phyloP scores from a whole-genome alignment of 2,113 vertebrate species.

The Dromiciops gliroides region DNA sequence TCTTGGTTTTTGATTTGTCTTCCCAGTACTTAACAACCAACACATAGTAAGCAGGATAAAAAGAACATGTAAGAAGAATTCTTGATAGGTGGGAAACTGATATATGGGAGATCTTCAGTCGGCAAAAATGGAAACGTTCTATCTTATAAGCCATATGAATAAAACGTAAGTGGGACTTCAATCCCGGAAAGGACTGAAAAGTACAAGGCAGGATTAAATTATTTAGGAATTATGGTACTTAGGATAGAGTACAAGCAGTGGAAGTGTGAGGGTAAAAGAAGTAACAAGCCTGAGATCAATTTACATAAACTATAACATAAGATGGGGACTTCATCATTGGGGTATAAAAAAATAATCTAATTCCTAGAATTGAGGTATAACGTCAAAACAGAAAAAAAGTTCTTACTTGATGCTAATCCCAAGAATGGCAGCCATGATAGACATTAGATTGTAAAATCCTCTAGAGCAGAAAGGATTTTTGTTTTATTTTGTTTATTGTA shows the following conservation, averaged over 20 bases:
- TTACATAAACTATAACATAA: neutral
- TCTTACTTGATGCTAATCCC: neutral
- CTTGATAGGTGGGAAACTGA: neutral
- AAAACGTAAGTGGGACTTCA: neutral
- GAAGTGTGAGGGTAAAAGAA: neutral
- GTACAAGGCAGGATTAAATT: neutral
- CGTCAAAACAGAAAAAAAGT: neutral
- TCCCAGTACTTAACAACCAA: neutral
- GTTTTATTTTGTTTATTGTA: too few relatives aligned
- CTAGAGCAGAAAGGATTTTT: neutral
- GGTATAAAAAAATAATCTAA: too few relatives aligned
- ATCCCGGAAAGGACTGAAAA: neutral
- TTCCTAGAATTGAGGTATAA: neutral
- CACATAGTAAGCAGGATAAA: neutral
- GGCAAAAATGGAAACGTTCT: neutral
- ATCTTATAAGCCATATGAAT: neutral
- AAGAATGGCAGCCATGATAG: neutral
- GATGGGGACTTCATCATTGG: neutral
- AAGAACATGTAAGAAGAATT: neutral
- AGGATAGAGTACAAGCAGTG: neutral
- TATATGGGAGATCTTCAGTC: neutral
- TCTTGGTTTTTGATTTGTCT: neutral
- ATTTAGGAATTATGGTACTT: neutral
- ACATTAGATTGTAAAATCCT: neutral
- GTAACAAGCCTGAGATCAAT: neutral